phyloP scores from a whole-genome alignment of 1,140 invertebrate genomes.

The Nymphalis io region DNA sequence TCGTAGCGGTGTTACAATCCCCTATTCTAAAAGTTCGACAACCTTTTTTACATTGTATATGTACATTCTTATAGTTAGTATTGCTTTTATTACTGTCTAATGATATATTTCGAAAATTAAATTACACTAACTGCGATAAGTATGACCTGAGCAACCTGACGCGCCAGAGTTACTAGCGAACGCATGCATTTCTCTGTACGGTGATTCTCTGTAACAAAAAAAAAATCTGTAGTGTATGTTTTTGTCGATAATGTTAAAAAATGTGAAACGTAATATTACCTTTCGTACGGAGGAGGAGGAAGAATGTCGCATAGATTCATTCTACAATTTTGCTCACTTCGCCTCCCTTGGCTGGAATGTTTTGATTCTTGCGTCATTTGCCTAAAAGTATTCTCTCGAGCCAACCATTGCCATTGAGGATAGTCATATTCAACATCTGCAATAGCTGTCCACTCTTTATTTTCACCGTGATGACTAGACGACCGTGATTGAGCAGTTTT shows the following conservation, averaged over 20 bases:
- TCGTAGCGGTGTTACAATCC: constrained; percentile 27
- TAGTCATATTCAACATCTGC: constrained; percentile 76
- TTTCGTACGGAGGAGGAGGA: constrained; percentile 75
- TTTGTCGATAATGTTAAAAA: background rate
- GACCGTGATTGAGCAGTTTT: constrained; percentile 72
- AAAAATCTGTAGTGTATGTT: background rate
- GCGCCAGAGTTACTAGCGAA: constrained; percentile 69
- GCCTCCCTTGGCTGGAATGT: constrained; percentile 58
- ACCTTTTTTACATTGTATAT: constrained; percentile 52
- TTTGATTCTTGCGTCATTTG: constrained; percentile 59
- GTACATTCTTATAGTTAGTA: constrained; percentile 66
- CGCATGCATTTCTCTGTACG: constrained; percentile 66
- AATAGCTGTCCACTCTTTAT: constrained; percentile 73
- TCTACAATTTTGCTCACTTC: constrained; percentile 69
- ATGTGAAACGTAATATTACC: constrained; percentile 41
- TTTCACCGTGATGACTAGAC: constrained; percentile 71
- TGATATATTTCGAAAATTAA: constrained; percentile 65
- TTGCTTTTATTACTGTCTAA: constrained; percentile 73
- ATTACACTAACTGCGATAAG: constrained; percentile 69
- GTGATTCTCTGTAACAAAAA: constrained; percentile 66
- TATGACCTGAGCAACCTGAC: constrained; percentile 73
- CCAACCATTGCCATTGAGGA: constrained; percentile 76
- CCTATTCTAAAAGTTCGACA: constrained; percentile 31
- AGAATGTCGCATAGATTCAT: constrained; percentile 77
- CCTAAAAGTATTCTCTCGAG: constrained; percentile 71